Base-by-base conservation (phyloP, 2,797 vertebrate species). In the Urocyon cinereoargenteus region DNA sequence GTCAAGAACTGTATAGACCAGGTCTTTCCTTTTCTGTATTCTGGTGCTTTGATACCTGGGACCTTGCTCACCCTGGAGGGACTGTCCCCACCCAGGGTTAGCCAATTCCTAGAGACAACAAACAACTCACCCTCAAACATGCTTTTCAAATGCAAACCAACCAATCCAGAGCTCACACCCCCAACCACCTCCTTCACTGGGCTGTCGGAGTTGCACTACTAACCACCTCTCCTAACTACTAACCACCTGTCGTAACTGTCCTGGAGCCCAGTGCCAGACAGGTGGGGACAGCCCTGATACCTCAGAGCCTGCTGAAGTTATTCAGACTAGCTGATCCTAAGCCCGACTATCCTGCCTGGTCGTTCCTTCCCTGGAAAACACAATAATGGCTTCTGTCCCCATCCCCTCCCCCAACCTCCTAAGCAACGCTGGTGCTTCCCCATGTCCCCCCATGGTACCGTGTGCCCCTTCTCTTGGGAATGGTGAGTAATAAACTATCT, bases 401-500 rank as follows among this genome's bases (percentile, higher is more conserved):
- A 10, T 36, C 75, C 26, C 26, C 31, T 40, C 45, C 31, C 16
- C 2, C 22, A 0, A 0, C 68, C 57, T 68, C 87, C 70, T 16
- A 40, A 21, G 22, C 31, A 19, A 2, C 19, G 5, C 75, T 4
- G 51, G 66, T 36, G 18, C 15, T 26, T 59, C 36, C 49, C 21
- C 3, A 0, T 1, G 3, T 8, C 26, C 4, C 45, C 73, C 55
- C 5, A 0, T 8, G 45, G 31, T 0, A 3, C 1, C 16, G 4
- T 2, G 2, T 28, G 62, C 3, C 36, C 40, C 45, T 78, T n/a
- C 70, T 88, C 59, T 40, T 21, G 14, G 28, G 21, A 84, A 28
- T 6, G 19, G 28, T 45, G 45, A 73, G 61, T 28, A 51, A 83
- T 26, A 53, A 78, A 79, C 13, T 3, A 0, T 40, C 22, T 89